Conservation (phyloP, 2,888 invertebrate genomes). For the Phortica okadai region DNA sequence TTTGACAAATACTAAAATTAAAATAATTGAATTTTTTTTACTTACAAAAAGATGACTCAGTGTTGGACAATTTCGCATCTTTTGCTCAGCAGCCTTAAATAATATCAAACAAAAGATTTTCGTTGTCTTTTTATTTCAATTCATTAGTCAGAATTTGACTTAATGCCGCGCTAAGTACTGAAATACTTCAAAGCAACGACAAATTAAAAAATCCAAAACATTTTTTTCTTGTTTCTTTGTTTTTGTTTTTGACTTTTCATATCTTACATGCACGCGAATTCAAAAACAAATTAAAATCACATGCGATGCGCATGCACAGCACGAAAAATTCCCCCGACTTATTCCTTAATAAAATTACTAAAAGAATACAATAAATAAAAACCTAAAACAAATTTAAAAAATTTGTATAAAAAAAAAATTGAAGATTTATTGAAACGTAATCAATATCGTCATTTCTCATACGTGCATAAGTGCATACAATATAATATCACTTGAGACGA, state of each 20-base stretch:
- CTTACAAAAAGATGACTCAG: no score
- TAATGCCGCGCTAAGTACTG: no score
- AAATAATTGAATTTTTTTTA: no score
- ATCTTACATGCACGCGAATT: neutral
- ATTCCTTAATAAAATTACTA: neutral
- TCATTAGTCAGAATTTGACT: no score
- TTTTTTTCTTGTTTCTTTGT: constrained; percentile 34
- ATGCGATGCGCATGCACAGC: constrained; percentile 2
- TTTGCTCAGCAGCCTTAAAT: no score
- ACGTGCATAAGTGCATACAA: neutral
- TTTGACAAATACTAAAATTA: no score
- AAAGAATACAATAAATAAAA: neutral
- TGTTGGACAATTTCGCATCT: no score
- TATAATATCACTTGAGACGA: constrained; percentile 1
- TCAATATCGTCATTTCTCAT: constrained; percentile 15
- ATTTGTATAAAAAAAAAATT: no score
- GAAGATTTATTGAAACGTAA: constrained; percentile 19
- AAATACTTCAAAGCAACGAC: no score
- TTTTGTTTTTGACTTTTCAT: constrained; percentile 18
- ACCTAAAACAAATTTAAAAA: neutral
- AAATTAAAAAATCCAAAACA: no score
- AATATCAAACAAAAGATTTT: no score
- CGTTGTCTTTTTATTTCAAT: no score
- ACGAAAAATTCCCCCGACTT: neutral
- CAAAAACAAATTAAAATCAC: constrained; percentile 24